These are phyloP conservation scores for Hemitrygon akajei DNA, from an alignment of 2,797 vertebrate species.

Conservation along the genomic window DNA sequence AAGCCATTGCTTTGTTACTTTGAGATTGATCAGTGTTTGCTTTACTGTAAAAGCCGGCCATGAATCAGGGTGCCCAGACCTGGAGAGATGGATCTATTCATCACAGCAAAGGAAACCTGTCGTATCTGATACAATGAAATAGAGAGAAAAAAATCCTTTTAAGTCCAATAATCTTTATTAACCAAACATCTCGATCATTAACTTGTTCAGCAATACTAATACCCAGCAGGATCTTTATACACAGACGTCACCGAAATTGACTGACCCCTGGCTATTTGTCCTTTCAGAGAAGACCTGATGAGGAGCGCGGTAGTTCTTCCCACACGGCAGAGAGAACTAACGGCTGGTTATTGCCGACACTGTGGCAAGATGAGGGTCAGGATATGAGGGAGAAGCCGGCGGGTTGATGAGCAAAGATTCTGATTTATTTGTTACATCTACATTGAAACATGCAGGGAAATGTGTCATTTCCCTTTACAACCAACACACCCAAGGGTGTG, in stretches of 20 bases:
- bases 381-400: too few species aligned
- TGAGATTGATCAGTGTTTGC: constrained; percentile 10
- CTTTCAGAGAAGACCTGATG: not conserved
- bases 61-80: not conserved
- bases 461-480: too few species aligned
- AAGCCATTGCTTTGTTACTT: not conserved
- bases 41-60: not conserved
- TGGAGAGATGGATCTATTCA: too few species aligned
- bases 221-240: not conserved
- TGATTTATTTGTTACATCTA: too few species aligned
- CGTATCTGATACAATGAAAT: not conserved
- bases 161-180: not conserved
- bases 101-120: not conserved
- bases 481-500: too few species aligned
- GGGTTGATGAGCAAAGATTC: not conserved
- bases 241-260: not conserved
- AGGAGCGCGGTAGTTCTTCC: not conserved
- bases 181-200: not conserved
- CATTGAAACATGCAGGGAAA: too few species aligned
- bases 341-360: not conserved
- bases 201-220: not conserved
- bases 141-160: not conserved
- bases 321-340: not conserved
- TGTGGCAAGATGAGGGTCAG: not conserved
- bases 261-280: not conserved